Evolutionary conservation across 2,113 vertebrate genomes (phyloP).

Genomic region (Pseudolaguvia tuberculata): DNA sequence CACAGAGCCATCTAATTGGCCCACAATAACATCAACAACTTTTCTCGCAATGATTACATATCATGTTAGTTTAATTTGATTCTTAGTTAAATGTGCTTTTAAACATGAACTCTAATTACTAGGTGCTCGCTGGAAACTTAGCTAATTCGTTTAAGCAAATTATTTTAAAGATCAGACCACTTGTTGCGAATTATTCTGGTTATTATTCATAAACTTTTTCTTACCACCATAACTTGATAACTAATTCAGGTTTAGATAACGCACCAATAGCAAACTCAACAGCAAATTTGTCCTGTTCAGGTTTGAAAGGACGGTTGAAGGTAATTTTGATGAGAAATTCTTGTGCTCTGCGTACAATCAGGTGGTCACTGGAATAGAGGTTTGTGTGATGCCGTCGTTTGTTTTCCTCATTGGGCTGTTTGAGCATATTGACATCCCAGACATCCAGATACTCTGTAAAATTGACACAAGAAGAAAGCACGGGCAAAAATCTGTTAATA

Average conservation of each 20-base stretch:
- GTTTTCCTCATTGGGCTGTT: conserved; percentile 67
- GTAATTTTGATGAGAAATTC: conserved; percentile 77
- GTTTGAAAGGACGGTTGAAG: conserved; percentile 78
- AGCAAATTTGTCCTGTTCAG: conserved; percentile 76
- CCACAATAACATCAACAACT: no score
- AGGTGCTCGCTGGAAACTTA: not conserved
- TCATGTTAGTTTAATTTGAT: no score
- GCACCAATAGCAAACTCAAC: conserved; percentile 90
- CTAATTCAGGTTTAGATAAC: conserved; percentile 42
- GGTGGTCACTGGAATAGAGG: conserved; percentile 63
- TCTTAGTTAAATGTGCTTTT: no score
- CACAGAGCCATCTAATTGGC: no score
- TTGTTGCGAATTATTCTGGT: not conserved
- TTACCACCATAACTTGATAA: not conserved
- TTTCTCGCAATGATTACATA: no score
- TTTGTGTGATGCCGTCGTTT: conserved; percentile 78
- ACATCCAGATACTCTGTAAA: conserved; percentile 77
- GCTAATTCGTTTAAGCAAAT: not conserved
- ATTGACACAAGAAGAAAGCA: not conserved
- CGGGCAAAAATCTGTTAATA: not conserved
- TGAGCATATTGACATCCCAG: conserved; percentile 71
- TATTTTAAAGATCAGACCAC: not conserved
- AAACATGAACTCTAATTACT: not conserved
- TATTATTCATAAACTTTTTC: not conserved
- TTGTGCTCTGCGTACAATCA: conserved; percentile 87